Base-by-base conservation (phyloP, 2,797 vertebrate species). In the Pangasius larnaudii region DNA sequence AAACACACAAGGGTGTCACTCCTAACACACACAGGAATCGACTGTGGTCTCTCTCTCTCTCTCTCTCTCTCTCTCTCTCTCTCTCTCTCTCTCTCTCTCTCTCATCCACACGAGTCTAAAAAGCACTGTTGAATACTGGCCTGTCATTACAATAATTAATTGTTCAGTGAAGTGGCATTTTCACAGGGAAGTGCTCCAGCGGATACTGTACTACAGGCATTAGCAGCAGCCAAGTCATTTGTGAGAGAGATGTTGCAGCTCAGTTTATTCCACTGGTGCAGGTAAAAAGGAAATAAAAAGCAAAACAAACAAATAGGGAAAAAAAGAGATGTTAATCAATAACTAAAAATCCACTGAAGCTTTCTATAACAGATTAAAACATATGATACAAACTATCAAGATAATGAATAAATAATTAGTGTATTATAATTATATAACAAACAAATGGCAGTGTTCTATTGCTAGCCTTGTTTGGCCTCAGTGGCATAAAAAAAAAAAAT, bases 141-240 rank as follows among this genome's bases (percentile, higher is more conserved):
- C 94, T 94, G 93, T 95, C 94, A 95, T 95, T 95, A 95, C 92
- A 96, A 94, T 96, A 95, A 96, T 95, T 95, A 94, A 96, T 95
- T 95, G 94, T 95, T 95, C 93, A 94, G 93, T 94, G 93, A 93
- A 96, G 95, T 94, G 94, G 93, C 85, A 89, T 94, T 92, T 95
- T 95, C 92, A 92, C 91, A 91, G 89, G 91, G 89, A 95, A 91
- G 94, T 93, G 94, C 93, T 95, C 93, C 88, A 91, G 93, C 3
- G 61, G 86, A 88, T 86, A 86, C 89, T 87, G 81, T 84, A 89
- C 87, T 81, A 89, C 87, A 88, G 65, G 77, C 89, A 91, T 91
- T 90, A 88, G 84, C 91, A 88, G 90, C 89, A 91, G 91, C 89
- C 88, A 95, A 94, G 59, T 94, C 87, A 88, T 94, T 93, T 93